These are phyloP conservation scores for Drosophila eohydei DNA, from an alignment of 2,888 invertebrate genomes.

Conservation along the genomic window DNA sequence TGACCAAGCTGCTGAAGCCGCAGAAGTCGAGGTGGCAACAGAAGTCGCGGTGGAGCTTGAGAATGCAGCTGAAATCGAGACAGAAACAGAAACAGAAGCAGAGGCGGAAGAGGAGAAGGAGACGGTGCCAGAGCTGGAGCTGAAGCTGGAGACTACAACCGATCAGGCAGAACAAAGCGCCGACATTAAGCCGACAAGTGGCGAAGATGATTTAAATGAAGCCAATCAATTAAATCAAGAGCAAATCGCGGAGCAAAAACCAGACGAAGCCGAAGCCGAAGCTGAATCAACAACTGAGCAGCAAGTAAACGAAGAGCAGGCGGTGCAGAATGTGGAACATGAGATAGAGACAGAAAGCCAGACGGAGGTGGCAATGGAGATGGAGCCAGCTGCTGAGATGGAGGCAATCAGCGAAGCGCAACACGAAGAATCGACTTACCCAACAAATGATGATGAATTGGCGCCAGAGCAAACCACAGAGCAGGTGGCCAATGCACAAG, in stretches of 20 bases:
- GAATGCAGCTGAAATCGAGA: constrained; percentile 25
- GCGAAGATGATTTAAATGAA: constrained; percentile 77
- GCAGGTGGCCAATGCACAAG: constrained; percentile 19
- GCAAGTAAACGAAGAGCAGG: constrained; percentile 34
- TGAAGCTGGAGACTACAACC: constrained; percentile 34
- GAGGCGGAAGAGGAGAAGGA: constrained; percentile 17
- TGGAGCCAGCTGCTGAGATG: constrained; percentile 21
- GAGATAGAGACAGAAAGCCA: constrained; percentile 20
- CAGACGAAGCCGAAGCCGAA: constrained; percentile 24
- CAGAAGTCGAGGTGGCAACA: constrained; percentile 48
- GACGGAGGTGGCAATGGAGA: constrained; percentile 16
- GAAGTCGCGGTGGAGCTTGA: constrained; percentile 15
- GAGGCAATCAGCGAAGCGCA: constrained; percentile 71
- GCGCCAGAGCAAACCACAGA: constrained; percentile 64
- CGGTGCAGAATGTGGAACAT: constrained; percentile 28
- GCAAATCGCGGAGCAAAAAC: constrained; percentile 26
- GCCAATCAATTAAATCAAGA: constrained; percentile 74
- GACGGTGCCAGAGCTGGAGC: constrained; percentile 5
- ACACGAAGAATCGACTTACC: constrained; percentile 73
- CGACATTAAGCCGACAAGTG: constrained; percentile 77
- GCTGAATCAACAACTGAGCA: constrained; percentile 26
- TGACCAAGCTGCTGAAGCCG: constrained; percentile 35
- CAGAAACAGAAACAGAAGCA: constrained; percentile 3
- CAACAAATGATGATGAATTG: constrained; percentile 81
- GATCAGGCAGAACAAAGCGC: constrained; percentile 69